Evolutionary conservation across 2,888 invertebrate species (phyloP), one percentile per base, ranked within the genome.

Genomic region (Hirtodrosophila histrioides): DNA sequence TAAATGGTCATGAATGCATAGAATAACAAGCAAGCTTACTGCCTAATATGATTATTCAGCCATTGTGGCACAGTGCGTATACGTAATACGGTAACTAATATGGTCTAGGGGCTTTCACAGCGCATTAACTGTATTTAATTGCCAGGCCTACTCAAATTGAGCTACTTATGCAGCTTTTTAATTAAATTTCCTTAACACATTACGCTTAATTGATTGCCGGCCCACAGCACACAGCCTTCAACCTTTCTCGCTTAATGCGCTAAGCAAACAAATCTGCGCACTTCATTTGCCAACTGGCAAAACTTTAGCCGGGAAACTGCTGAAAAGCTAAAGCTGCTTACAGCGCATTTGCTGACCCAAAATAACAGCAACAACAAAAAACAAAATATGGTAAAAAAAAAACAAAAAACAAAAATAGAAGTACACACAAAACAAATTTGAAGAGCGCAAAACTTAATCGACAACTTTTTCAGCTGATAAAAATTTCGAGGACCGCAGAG

Each of bases 251-350:
- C 69, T 85, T 66, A 60, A 58, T 63, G 36, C 63, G 58, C 68
- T 64, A 82, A 82, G 66, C 62, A 81, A 81, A 85, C 88, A 83
- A 77, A 83, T 88, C 88, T 64, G 69, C 65, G 80, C 81, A 83
- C 86, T 82, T 88, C 72, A 79, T 79, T 86, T 76, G 69, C 69
- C 63, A 43, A 61, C 44, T 35, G 61, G 45, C 57, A 44, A 57
- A 40, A 41, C 37, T 50, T 51, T 43, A 60, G 45, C 55, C 39
- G 39, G 64, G 60, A 48, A 79, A 75, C 80, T 53, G 46, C 62
- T 70, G 58, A 62, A 62, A 76, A 76, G 61, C 78, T 60, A 53
- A 50, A 64, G 70, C 61, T 65, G 72, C 86, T 88, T 83, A 76
- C 61, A 70, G 54, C 63, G 80, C 50, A 65, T 82, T 31, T 60